Evolutionary conservation across 1,140 invertebrate species (phyloP).

Genomic region (Megathymus violae): DNA sequence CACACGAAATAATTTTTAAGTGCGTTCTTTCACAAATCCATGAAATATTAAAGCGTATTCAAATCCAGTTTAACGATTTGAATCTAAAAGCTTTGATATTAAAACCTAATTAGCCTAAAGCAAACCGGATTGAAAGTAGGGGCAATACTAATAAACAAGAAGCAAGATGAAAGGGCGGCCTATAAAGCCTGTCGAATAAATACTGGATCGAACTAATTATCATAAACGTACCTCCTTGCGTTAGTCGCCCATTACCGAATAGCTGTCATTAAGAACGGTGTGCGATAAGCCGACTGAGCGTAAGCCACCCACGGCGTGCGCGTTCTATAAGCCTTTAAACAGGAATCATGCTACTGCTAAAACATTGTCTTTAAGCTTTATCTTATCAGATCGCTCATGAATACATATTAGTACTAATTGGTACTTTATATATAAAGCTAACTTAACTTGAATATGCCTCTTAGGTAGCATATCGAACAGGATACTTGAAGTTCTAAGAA

Average conservation of each 20-base stretch:
- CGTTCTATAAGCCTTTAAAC: constrained; percentile 50
- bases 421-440: constrained; percentile 56
- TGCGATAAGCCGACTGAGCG: constrained; percentile 59
- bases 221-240: constrained; percentile 71
- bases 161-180: constrained; percentile 67
- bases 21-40: constrained; percentile 20
- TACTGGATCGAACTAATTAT: constrained; percentile 78
- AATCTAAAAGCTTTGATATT: constrained; percentile 52
- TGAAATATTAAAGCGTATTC: constrained; percentile 16
- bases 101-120: constrained; percentile 58
- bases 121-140: constrained; percentile 54
- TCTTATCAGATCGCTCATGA: constrained; percentile 60
- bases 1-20: constrained; percentile 16
- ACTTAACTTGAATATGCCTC: constrained; percentile 32
- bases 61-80: constrained; percentile 39
- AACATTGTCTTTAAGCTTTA: constrained; percentile 56
- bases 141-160: constrained; percentile 71
- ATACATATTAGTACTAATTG: constrained; percentile 63
- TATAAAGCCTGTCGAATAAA: constrained; percentile 69
- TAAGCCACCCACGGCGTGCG: constrained; percentile 65
- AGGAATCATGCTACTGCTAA: constrained; percentile 63
- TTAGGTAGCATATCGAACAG: constrained; percentile 16
- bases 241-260: constrained; percentile 73
- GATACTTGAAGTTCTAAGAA: constrained; percentile 40
- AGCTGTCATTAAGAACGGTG: constrained; percentile 70